A percentile compares a stretch with the other conserved stretches of the same genome.
phyloP scores from a whole-genome alignment of 2,113 vertebrate genomes.

The Hirundichthys speculiger region DNA sequence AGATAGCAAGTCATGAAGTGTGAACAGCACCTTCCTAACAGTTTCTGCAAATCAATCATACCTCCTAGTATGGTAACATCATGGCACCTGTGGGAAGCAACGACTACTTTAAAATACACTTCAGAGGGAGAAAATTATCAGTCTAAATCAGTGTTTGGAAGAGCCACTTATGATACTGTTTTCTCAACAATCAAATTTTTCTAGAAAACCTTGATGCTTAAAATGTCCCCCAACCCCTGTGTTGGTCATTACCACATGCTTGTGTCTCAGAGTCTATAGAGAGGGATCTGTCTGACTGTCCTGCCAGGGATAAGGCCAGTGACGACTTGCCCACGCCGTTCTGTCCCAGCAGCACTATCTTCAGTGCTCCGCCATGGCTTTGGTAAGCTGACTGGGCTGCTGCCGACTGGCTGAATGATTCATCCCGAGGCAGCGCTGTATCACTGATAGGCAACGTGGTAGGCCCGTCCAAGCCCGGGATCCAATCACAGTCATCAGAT shows the following conservation, averaged over 20 bases:
- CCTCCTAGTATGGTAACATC: too few relatives aligned
- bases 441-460: slow-evolving; percentile 71
- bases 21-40: too few relatives aligned
- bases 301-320: slow-evolving; percentile 87
- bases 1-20: too few relatives aligned
- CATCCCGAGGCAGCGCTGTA: slow-evolving; percentile 65
- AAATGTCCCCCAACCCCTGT: slow-evolving; percentile 2
- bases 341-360: slow-evolving; percentile 87
- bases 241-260: slow-evolving; percentile 73
- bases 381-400: slow-evolving; percentile 56
- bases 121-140: too few relatives aligned
- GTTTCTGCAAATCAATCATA: too few relatives aligned
- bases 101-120: too few relatives aligned
- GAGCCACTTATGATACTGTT: background rate
- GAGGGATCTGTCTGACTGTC: slow-evolving; percentile 79
- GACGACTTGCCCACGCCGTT: slow-evolving; percentile 90
- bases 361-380: slow-evolving; percentile 72
- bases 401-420: slow-evolving; percentile 57
- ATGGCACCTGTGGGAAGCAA: too few relatives aligned
- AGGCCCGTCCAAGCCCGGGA: slow-evolving; percentile 69
- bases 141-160: background rate
- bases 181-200: background rate
- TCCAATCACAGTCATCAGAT: slow-evolving; percentile 81
- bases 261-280: slow-evolving; percentile 76
- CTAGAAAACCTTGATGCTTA: background rate